Evolutionary conservation across 2,888 invertebrate species (phyloP).

Genomic region (Notocelia uddmanniana): DNA sequence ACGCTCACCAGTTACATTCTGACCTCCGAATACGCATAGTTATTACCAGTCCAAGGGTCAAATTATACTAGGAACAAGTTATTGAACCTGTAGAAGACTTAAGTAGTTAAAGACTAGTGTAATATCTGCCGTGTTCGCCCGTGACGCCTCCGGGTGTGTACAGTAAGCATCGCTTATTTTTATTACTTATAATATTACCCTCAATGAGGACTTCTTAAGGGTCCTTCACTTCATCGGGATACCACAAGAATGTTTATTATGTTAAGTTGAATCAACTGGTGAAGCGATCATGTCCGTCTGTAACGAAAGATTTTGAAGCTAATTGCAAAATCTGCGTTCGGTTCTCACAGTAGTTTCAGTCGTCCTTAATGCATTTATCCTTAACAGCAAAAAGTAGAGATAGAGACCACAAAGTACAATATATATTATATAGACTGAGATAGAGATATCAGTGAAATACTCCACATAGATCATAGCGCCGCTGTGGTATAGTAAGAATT

Average conservation of each 20-base stretch:
- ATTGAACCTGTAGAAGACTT: background rate
- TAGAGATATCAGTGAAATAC: no score
- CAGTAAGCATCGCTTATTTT: constrained; percentile 23
- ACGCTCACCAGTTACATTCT: background rate
- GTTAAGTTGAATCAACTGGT: no score
- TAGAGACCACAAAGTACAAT: no score
- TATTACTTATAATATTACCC: constrained; percentile 38
- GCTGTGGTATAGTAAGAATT: no score
- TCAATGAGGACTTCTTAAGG: constrained; percentile 38
- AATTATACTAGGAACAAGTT: background rate
- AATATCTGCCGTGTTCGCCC: background rate
- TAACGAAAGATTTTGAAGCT: no score
- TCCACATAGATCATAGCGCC: no score
- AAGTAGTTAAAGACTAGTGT: background rate
- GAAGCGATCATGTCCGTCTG: no score
- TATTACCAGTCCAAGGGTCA: background rate
- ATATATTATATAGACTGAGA: no score
- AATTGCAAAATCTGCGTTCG: no score
- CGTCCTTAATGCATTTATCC: no score
- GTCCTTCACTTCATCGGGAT: background rate
- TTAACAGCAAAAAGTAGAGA: no score
- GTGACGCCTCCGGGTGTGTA: constrained; percentile 23
- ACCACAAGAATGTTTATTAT: background rate
- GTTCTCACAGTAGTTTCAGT: no score
- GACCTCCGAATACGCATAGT: background rate